Evolutionary conservation across 2,797 vertebrate genomes (phyloP).

Genomic region (Gambelia wislizenii): DNA sequence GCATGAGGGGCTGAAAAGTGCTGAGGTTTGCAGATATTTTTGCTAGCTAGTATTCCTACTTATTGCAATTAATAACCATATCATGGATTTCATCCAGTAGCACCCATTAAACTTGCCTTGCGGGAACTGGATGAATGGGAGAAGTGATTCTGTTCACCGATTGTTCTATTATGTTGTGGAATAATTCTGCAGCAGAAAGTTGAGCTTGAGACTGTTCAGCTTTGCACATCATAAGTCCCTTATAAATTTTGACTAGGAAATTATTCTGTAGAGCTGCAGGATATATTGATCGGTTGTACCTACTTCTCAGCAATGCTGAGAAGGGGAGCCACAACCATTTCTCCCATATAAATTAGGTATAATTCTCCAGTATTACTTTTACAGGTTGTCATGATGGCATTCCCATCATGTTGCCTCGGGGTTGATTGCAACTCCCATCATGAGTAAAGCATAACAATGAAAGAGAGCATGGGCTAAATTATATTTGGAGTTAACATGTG

Average conservation of each 20-base stretch:
- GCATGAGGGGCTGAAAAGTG: constrained; percentile 61
- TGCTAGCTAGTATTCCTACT: constrained; percentile 72
- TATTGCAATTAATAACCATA: constrained; percentile 69
- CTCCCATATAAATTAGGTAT: not conserved
- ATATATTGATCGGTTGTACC: not conserved
- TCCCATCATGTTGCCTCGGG: too few species aligned
- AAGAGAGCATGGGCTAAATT: not conserved
- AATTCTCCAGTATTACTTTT: not conserved
- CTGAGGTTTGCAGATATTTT: constrained; percentile 74
- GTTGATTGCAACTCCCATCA: too few species aligned
- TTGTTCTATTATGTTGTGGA: constrained; percentile 34
- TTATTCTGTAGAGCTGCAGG: constrained; percentile 6
- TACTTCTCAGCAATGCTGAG: not conserved
- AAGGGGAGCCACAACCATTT: too few species aligned
- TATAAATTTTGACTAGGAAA: constrained; percentile 44
- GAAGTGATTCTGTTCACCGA: constrained; percentile 29
- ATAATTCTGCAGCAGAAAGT: constrained; percentile 18
- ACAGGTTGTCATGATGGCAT: too few species aligned
- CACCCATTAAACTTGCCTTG: constrained; percentile 56
- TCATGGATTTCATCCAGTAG: constrained; percentile 66
- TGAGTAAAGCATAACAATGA: not conserved
- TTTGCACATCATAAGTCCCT: constrained; percentile 34
- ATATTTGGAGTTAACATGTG: not conserved
- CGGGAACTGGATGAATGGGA: constrained; percentile 55
- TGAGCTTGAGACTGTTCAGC: constrained; percentile 23